Evolutionary conservation across 2,113 vertebrate genomes (phyloP).

Genomic region (Sprattus sprattus): DNA sequence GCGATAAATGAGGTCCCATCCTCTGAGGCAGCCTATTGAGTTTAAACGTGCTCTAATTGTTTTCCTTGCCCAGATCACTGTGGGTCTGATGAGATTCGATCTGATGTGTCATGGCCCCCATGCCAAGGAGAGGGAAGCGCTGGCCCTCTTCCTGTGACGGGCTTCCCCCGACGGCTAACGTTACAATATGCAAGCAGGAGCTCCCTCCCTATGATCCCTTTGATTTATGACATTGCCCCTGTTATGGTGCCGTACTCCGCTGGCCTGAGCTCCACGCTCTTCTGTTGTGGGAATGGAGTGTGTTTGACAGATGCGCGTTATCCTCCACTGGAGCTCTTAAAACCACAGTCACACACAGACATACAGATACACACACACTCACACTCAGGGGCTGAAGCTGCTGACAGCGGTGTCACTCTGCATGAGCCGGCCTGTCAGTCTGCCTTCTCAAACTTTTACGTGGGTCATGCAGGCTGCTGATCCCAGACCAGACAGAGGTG

Average conservation of each 20-base stretch:
- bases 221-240: neutral
- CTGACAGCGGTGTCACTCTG: neutral
- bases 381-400: neutral
- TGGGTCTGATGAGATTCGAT: slow-evolving; percentile 11
- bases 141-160: slow-evolving; percentile 9
- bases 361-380: neutral
- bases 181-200: neutral
- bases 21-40: neutral
- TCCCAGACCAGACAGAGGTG: neutral
- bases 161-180: neutral
- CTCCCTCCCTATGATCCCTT: neutral
- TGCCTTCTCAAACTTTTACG: neutral
- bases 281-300: neutral
- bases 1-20: neutral
- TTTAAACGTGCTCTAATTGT: neutral
- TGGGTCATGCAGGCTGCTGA: neutral
- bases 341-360: neutral
- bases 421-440: neutral
- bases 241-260: neutral
- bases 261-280: neutral
- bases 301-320: neutral
- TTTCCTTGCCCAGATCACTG: neutral
- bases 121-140: neutral
- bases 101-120: neutral
- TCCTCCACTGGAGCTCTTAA: neutral